phyloP scores from a whole-genome alignment of 2,113 vertebrate species.

The Nibea albiflora region DNA sequence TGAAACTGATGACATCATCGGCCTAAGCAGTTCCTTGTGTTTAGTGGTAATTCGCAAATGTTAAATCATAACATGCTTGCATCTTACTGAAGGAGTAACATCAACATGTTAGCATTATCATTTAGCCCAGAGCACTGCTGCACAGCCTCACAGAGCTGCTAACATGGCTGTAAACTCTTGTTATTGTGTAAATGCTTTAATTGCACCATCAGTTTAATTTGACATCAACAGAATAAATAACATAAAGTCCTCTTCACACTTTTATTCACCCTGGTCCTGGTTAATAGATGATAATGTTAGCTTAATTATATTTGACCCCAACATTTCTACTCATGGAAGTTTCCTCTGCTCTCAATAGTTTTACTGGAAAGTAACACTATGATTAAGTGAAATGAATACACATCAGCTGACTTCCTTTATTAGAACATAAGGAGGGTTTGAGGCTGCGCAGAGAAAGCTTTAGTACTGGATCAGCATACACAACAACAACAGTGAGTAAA shows the following conservation, averaged over 20 bases:
- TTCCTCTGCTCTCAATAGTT: no score
- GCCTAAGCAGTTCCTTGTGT: background rate
- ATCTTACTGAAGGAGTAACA: no score
- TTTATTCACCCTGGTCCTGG: no score
- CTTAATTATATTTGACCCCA: no score
- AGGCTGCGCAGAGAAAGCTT: background rate
- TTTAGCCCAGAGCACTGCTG: background rate
- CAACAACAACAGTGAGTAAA: slow-evolving; percentile 30
- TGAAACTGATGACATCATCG: background rate
- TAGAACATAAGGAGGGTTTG: background rate
- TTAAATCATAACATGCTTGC: background rate
- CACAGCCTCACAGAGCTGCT: background rate
- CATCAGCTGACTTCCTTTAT: background rate
- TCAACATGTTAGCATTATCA: background rate
- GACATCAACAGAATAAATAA: no score
- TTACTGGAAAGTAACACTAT: no score
- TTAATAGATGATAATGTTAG: no score
- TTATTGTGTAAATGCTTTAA: background rate
- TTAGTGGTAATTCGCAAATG: background rate
- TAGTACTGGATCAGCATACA: slow-evolving; percentile 34
- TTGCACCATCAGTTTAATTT: no score
- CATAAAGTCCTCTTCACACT: no score
- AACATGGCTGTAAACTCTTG: background rate
- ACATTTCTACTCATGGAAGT: background rate
- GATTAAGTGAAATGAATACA: background rate